Conservation (phyloP, 1,140 invertebrate genomes). For the Rhopalosiphum maidis region DNA sequence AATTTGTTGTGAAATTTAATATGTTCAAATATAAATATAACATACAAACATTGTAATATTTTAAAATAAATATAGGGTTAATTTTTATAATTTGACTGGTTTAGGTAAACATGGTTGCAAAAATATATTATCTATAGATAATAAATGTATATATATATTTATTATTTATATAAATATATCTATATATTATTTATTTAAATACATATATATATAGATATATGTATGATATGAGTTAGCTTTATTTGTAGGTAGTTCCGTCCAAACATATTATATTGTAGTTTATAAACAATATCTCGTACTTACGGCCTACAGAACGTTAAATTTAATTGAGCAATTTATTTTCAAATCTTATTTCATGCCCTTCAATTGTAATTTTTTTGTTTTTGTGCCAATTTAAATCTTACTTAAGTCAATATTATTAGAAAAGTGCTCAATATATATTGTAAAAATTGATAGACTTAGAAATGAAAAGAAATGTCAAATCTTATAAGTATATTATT, state of each 20-base stretch:
- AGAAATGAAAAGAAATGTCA: constrained; percentile 40
- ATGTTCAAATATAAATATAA: constrained; percentile 36
- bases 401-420: constrained; percentile 56
- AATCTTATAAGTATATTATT: constrained; percentile 37
- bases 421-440: constrained; percentile 57
- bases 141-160: constrained; percentile 13
- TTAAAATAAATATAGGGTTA: constrained; percentile 49
- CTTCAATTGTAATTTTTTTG: constrained; percentile 33
- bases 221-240: constrained; percentile 40
- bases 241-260: constrained; percentile 57
- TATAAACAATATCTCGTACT: constrained; percentile 25
- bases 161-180: constrained; percentile 36
- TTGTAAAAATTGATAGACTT: constrained; percentile 46
- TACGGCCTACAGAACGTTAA: constrained; percentile 43
- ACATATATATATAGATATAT: constrained; percentile 22
- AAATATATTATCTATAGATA: constrained; percentile 2
- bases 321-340: constrained; percentile 53
- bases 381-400: constrained; percentile 56
- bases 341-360: constrained; percentile 36
- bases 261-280: constrained; percentile 35
- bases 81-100: constrained; percentile 51
- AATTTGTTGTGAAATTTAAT: constrained; percentile 33
- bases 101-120: constrained; percentile 56
- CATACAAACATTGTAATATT: constrained; percentile 36
- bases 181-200: constrained; percentile 17